Evolutionary conservation across 2,113 vertebrate species (phyloP), one percentile per base, ranked within the genome.

Genomic region (Terrapene triunguis): DNA sequence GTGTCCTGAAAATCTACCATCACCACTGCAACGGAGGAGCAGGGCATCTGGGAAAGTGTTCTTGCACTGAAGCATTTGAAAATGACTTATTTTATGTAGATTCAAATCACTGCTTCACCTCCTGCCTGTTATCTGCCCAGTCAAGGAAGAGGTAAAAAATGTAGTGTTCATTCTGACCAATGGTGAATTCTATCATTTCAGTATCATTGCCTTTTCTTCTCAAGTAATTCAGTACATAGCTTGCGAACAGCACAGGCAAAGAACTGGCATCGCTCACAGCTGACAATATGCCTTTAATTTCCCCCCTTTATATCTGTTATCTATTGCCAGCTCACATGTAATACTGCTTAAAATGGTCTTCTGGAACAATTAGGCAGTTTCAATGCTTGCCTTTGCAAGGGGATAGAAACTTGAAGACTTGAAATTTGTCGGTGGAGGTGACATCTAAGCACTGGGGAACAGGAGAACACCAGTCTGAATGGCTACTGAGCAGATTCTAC

Each of bases 61-160:
- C 3, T 10, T 7, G 25, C 5, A 89, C 55, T 82, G 62, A 93
- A 84, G 72, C 74, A 78, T 24, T 35, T 92, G 8, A 82, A 89
- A 89, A 89, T 79, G 82, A 8, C 4, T 87, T 89, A 76, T 35
- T 85, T 84, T 82, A 78, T 88, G 44, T 54, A 87, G 2, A 29
- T 92, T 88, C 69, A 86, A 92, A 47, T 72, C 27, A 32, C 94
- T 91, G 81, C 59, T 84, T 97, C 35, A 74, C 55, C 38, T 87
- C 55, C 11, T 69, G 74, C 9, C 24, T 90, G 78, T 16, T 94
- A 54, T 42, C 88, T 76, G 48, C 19, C 44, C 11, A 57, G 35
- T 42, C 59, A 86, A 76, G 54, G 69, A 50, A 24, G 42, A 88
- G 76, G 72, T 95, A 88, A 97, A 47, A 7, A 72, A 50, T 82